Conservation (phyloP, 2,113 vertebrate genomes). For the Propithecus coquereli region DNA sequence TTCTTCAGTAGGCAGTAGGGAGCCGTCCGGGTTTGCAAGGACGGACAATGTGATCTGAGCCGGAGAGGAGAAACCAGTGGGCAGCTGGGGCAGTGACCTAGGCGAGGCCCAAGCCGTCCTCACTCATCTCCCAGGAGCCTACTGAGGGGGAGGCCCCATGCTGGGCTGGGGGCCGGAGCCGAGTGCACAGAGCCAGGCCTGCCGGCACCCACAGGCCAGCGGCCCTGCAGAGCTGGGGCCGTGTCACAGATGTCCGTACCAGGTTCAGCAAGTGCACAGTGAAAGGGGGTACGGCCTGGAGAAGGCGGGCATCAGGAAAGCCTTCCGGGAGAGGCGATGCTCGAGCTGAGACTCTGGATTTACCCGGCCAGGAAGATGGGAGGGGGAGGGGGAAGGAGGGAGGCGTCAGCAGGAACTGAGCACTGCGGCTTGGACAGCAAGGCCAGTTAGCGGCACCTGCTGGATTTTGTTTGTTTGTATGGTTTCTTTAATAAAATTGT, state of each 20-base stretch:
- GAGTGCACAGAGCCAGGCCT: background rate
- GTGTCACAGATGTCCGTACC: background rate
- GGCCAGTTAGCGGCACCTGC: no score
- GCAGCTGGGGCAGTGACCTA: background rate
- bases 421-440: fast-evolving
- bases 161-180: background rate
- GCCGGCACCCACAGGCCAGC: no score
- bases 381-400: background rate
- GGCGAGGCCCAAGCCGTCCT: background rate
- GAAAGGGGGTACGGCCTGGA: background rate
- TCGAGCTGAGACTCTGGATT: background rate
- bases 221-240: fast-evolving
- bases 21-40: background rate
- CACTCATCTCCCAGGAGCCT: background rate
- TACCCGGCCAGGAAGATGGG: background rate
- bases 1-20: background rate
- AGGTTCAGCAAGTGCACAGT: background rate
- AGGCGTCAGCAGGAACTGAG: background rate
- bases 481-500: background rate
- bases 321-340: background rate
- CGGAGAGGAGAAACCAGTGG: background rate
- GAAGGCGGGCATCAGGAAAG: background rate
- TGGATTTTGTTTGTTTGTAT: background rate
- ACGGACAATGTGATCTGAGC: background rate
- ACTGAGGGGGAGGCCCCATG: fast-evolving